Percentiles rank a stretch among this genome's conserved stretches.
Conservation (phyloP, 2,113 vertebrate species). For the Etheostoma cragini region DNA sequence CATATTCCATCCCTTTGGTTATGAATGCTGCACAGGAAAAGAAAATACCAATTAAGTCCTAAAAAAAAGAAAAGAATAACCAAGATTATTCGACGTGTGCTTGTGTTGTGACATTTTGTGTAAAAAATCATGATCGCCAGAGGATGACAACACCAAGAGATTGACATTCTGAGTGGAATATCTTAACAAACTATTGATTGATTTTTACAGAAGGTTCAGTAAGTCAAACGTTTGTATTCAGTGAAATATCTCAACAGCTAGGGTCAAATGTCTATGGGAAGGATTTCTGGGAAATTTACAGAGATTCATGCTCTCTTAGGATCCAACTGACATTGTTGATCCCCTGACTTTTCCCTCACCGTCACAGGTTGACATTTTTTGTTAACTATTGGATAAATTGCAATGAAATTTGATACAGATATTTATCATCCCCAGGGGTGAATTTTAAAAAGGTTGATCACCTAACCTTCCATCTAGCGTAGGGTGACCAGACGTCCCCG, state of each 20-base stretch:
- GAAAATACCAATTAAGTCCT: not conserved
- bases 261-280: too few species aligned
- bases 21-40: not conserved
- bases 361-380: not conserved
- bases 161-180: too few species aligned
- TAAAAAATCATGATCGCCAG: too few species aligned
- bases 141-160: too few species aligned
- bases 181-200: too few species aligned
- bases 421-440: not conserved
- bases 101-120: not conserved
- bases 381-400: not conserved
- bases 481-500: too few species aligned
- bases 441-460: not conserved
- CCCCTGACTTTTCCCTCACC: not conserved
- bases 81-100: not conserved
- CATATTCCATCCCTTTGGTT: not conserved
- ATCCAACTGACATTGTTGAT: not conserved
- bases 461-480: not conserved
- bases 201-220: too few species aligned
- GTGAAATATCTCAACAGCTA: too few species aligned
- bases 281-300: not conserved
- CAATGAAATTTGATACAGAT: not conserved
- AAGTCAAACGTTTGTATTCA: too few species aligned
- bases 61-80: not conserved
- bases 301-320: not conserved